These are phyloP conservation scores for Cyrtonyx montezumae DNA, from an alignment of 2,113 vertebrate genomes.

Conservation along the genomic window DNA sequence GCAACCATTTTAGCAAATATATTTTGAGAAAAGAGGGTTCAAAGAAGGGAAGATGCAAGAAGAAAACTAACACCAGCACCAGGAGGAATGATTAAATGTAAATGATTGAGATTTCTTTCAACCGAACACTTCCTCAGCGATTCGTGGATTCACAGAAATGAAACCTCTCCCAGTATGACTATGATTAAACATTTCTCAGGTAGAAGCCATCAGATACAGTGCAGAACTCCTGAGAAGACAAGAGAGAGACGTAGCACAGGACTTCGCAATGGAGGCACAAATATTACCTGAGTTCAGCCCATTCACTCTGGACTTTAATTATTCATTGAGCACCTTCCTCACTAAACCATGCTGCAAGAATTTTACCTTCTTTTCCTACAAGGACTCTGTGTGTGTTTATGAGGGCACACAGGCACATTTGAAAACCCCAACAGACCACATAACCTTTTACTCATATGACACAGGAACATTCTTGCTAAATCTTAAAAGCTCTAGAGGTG, in stretches of 20 bases:
- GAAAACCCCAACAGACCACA: not conserved
- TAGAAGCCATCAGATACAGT: not conserved
- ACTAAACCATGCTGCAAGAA: not conserved
- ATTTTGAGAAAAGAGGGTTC: not conserved
- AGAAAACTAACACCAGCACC: not conserved
- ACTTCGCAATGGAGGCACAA: not conserved
- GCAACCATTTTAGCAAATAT: not conserved
- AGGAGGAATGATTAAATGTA: not conserved
- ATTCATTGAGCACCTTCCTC: not conserved
- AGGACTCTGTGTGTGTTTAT: accelerated
- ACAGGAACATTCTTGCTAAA: not conserved
- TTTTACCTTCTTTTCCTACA: not conserved
- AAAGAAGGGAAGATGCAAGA: not conserved
- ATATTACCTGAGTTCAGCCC: not conserved
- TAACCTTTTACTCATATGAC: not conserved
- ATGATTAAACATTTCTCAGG: not conserved
- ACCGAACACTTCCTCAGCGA: not conserved
- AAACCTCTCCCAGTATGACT: not conserved
- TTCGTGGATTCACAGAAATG: not conserved
- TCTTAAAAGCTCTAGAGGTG: not conserved
- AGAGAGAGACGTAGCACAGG: not conserved
- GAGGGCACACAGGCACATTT: accelerated
- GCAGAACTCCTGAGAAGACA: not conserved
- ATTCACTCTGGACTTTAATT: not conserved
- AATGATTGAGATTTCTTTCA: not conserved